phyloP scores from a whole-genome alignment of 2,888 invertebrate genomes.

The Epirrhoe alternata region DNA sequence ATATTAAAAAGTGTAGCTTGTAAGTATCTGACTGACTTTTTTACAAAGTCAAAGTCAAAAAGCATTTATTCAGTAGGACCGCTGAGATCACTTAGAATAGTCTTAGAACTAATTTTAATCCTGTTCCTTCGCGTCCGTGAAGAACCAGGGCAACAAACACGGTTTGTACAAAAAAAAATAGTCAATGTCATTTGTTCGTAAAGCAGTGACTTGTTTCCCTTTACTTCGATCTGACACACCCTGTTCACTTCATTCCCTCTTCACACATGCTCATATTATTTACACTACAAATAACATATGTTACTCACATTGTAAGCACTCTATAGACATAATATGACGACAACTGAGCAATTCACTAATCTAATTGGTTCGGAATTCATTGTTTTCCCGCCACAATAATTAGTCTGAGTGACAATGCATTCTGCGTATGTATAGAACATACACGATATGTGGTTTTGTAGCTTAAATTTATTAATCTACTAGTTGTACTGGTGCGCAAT shows the following conservation, averaged over 20 bases:
- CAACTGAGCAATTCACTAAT: conserved; percentile 23
- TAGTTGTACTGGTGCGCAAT: not conserved
- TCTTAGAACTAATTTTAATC: too few species aligned
- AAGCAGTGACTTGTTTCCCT: too few species aligned
- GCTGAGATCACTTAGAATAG: too few species aligned
- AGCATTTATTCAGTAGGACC: too few species aligned
- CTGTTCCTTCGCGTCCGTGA: too few species aligned
- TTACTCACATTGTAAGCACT: conserved; percentile 8
- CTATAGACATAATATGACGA: conserved; percentile 10
- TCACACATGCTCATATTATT: not conserved
- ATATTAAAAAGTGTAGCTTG: too few species aligned
- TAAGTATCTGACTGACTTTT: too few species aligned
- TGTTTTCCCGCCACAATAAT: conserved; percentile 20
- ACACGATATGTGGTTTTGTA: not conserved
- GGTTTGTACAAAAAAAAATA: too few species aligned
- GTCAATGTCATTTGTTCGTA: too few species aligned
- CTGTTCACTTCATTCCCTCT: not conserved
- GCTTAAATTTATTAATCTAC: not conserved
- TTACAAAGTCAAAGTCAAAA: too few species aligned
- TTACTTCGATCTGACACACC: too few species aligned
- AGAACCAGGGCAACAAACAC: too few species aligned
- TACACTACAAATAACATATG: conserved; percentile 8
- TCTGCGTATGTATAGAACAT: not conserved
- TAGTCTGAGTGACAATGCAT: conserved; percentile 20
- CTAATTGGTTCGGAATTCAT: conserved; percentile 23